Evolutionary conservation across 2,888 invertebrate species (phyloP).

Genomic region (Hypomecis atomaria): DNA sequence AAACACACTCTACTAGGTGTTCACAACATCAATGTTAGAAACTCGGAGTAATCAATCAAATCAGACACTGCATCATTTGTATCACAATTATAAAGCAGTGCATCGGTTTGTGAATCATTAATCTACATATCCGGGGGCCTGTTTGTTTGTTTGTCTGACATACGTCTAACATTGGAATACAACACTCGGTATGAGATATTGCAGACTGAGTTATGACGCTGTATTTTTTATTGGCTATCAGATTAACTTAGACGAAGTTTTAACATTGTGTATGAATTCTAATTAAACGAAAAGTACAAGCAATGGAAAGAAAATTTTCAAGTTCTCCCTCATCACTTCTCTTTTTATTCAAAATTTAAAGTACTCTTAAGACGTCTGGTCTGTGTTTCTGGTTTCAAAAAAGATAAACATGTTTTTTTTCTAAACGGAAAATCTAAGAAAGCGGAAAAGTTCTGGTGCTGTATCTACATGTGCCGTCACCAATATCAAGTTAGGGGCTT

Average conservation of each 20-base stretch:
- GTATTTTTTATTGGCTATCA: too few species aligned
- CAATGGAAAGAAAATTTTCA: too few species aligned
- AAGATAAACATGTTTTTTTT: neutral
- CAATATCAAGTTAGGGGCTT: too few species aligned
- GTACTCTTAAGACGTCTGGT: too few species aligned
- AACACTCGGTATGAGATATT: conserved; percentile 7
- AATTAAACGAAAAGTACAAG: too few species aligned
- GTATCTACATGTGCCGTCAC: neutral
- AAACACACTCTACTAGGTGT: conserved; percentile 35
- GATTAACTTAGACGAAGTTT: too few species aligned
- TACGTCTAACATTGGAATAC: conserved; percentile 36
- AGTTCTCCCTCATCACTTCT: too few species aligned
- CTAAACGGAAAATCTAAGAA: neutral
- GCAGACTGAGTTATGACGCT: neutral
- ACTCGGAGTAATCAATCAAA: conserved; percentile 61
- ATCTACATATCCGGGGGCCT: conserved; percentile 74
- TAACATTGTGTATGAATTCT: too few species aligned
- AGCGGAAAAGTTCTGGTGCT: neutral
- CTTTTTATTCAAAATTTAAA: too few species aligned
- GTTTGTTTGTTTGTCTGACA: conserved; percentile 64
- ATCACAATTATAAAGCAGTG: conserved; percentile 72
- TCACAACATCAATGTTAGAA: conserved; percentile 48
- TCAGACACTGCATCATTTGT: conserved; percentile 70
- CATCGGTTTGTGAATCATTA: conserved; percentile 70
- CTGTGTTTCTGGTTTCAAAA: too few species aligned